Base-by-base conservation (phyloP, 2,797 vertebrate genomes). In the Microcaecilia unicolor region DNA sequence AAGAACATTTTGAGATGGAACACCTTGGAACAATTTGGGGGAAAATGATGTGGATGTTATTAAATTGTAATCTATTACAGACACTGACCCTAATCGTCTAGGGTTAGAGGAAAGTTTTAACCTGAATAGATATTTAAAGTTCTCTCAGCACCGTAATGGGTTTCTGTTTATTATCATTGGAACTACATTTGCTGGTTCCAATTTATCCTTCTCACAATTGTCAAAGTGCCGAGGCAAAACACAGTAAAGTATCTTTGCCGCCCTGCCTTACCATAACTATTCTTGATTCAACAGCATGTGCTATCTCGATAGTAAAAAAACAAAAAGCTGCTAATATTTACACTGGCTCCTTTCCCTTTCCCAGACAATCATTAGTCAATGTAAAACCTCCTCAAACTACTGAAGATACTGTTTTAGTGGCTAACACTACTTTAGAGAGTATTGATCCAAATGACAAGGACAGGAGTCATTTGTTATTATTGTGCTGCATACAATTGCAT, bases 241-340 rank as follows among this genome's bases (percentile, higher is more conserved):
- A 12, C 60, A 45, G 80, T 81, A 78, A 84, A 83, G 26, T 44
- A 75, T 76, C 56, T 81, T 80, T 81, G 83, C 61, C 67, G 34
- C 64, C 37, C 18, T 33, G 54, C 36, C 69, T 76, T 69, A 63
- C 65, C 25, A 70, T 51, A 52, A 58, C 58, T 44, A 50, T 67
- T 76, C 77, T 80, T 76, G 79, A 83, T 83, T 80, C 73, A 67
- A 64, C 72, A n/a, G 63, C 55, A 53, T 66, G 67, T 70, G 64
- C 45, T 71, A 43, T 69, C 59, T 72, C 71, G 57, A 61, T 68
- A 76, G 70, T 70, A 78, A 74, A n/a, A n/a, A 78, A 77, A 78
- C 74, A n/a, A n/a, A 78, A 77, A 58, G 64, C 59, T 66, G 31
- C 41, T 34, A 69, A 52, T 58, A 85, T 85, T 83, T 83, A 80